These are phyloP conservation scores for Montifringilla adamsi DNA, from an alignment of 2,113 vertebrate genomes.

Conservation along the genomic window DNA sequence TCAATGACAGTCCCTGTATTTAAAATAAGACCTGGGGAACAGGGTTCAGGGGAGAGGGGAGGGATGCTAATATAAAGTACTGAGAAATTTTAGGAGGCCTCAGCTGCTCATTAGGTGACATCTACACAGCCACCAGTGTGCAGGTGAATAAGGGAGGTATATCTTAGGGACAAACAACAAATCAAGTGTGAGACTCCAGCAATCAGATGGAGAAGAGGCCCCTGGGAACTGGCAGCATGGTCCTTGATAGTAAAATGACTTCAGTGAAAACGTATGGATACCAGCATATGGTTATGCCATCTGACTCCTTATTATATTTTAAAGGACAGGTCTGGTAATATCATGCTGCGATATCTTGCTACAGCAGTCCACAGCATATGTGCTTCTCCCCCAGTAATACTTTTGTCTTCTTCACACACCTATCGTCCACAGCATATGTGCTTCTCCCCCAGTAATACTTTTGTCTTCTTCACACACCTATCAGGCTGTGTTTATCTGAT, in stretches of 20 bases:
- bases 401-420: not conserved
- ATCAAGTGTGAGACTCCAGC: not conserved
- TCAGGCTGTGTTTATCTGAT: not conserved
- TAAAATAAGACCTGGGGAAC: not conserved
- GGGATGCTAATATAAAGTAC: not conserved
- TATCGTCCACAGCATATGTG: not conserved
- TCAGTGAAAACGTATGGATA: not conserved
- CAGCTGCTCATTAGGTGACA: not conserved
- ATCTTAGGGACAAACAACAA: not conserved
- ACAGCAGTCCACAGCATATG: not conserved
- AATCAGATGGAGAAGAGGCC: not conserved
- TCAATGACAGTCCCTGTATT: not conserved
- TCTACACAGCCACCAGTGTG: not conserved
- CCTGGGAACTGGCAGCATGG: not conserved
- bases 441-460: not conserved
- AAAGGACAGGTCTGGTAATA: slow-evolving; percentile 13
- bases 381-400: not conserved
- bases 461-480: not conserved
- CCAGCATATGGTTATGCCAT: not conserved
- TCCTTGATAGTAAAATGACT: not conserved
- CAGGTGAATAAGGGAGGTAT: not conserved
- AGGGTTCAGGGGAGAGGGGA: not conserved
- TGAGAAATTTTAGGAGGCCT: not conserved
- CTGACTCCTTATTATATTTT: slow-evolving; percentile 11
- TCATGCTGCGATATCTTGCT: not conserved